Base-by-base conservation (phyloP, 1,140 invertebrate genomes). In the Trichonephila clavipes region DNA sequence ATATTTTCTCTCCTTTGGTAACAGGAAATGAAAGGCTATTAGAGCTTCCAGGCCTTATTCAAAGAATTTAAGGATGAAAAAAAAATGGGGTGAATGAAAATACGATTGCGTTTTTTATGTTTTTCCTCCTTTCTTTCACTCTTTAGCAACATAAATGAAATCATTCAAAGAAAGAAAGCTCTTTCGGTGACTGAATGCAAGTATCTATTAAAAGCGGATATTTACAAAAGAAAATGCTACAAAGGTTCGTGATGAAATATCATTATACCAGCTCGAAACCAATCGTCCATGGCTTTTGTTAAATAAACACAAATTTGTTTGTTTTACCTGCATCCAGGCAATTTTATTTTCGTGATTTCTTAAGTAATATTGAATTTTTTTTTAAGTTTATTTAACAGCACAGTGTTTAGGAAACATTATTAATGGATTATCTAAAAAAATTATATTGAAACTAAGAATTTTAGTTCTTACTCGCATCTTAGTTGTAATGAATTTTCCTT, bases 21-120 rank as follows among this genome's bases (percentile, higher is more conserved):
- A 77, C 72, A 77, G 72, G 72, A 77, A 77, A 34, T 77, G 28
- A 24, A 6, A 77, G 72, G 72, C 72, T 40, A 77, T 77, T 77
- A 77, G 24, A 18, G 72, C 34, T 77, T 77, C 72, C 28, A 40
- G 28, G 1, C 12, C 24, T 77, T 16, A 77, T 34, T 34, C 24
- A 40, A 40, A 77, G 18, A 69, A 24, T 8, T 24, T 24, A 6
- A 69, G 21, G 24, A 69, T 24, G 2, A 69, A n/a, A 69, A 28
- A 34, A 34, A 72, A 66, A 8, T 66, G 14, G 72, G 16, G 34
- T 40, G 72, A 77, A 77, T 77, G 28, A 77, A 69, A 69, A 77
- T 19, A 77, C 14, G 72, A 40, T 77, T 77, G 28, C 34, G 34
- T 40, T 77, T 16, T 16, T 77, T 77, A 12, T 16, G 12, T 51